Evolutionary conservation across 1,140 invertebrate species (phyloP), one percentile per base, ranked within the genome.

Genomic region (Hylyphantes graminicola): DNA sequence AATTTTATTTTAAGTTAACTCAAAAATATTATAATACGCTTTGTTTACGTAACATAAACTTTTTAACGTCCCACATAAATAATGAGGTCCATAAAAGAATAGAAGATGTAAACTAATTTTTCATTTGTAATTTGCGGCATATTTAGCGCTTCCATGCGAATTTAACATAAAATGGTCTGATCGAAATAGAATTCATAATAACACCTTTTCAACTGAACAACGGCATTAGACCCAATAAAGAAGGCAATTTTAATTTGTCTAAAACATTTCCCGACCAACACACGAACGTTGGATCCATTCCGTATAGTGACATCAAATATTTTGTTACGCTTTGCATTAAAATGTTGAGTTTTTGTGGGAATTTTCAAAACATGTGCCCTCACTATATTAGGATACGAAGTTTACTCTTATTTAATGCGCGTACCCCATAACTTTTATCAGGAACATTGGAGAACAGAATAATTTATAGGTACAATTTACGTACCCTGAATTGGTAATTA

Each of bases 351-450:
- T 70, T 70, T 70, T 70, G 68, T 70, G 51, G 68, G 54, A 70
- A 70, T 48, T 70, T 70, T 70, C 68, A 70, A n/a, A 51, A 51
- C 68, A 53, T 70, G 68, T 70, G 35, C 35, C n/a, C n/a, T 70
- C 19, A 70, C 51, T 10, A 70, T 70, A 53, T 67, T 70, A 70
- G 54, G 68, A 70, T 53, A 51, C n/a, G n/a, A n/a, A n/a, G n/a
- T n/a, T n/a, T n/a, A n/a, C 13, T 51, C 68, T 74, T 74, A 51
- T 74, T 57, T 74, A 59, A 57, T 35, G 72, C 59, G 59, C 72
- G 55, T 74, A 21, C 72, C 21, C n/a, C n/a, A n/a, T n/a, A n/a
- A n/a, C n/a, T n/a, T 74, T 59, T 74, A 74, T n/a, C 72, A 74
- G 72, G 72, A 57, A 21, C 72, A 74, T 21, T 59, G 19, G 72